Conservation (phyloP, 2,797 vertebrate species). For the Malacoraja senta region DNA sequence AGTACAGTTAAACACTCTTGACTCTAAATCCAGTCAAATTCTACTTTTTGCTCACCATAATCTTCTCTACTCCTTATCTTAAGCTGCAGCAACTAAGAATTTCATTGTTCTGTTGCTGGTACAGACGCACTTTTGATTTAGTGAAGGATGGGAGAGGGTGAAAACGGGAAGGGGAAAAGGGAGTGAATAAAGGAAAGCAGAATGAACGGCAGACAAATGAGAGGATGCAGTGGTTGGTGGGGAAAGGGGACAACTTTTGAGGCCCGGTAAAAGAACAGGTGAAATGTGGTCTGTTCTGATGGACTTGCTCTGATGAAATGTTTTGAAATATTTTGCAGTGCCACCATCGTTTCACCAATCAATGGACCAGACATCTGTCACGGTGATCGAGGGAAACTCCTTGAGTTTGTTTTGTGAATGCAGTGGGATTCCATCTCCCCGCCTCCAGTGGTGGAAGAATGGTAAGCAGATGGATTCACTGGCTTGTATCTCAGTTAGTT, state of each 20-base stretch:
- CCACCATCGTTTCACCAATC: not conserved
- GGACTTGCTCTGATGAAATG: not conserved
- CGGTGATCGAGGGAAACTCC: constrained; percentile 17
- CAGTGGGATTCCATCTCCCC: not conserved
- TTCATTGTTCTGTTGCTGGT: no score
- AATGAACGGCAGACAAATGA: no score
- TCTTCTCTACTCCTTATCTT: no score
- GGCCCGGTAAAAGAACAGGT: not conserved
- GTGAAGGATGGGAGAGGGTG: no score
- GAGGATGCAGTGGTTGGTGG: no score
- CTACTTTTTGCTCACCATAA: no score
- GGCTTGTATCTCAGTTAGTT: not conserved
- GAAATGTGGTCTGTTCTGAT: not conserved
- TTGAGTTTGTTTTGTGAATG: constrained; percentile 18
- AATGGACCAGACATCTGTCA: not conserved
- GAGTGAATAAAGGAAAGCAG: no score
- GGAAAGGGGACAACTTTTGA: not conserved
- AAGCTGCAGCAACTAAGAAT: no score
- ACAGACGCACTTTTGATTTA: no score
- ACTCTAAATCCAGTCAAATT: no score
- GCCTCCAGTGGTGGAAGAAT: not conserved
- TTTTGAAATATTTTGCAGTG: constrained; percentile 12
- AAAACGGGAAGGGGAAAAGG: no score
- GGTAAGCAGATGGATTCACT: not conserved
- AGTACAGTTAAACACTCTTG: no score